phyloP scores from a whole-genome alignment of 1,140 invertebrate genomes.

The Drosophila arawakana region DNA sequence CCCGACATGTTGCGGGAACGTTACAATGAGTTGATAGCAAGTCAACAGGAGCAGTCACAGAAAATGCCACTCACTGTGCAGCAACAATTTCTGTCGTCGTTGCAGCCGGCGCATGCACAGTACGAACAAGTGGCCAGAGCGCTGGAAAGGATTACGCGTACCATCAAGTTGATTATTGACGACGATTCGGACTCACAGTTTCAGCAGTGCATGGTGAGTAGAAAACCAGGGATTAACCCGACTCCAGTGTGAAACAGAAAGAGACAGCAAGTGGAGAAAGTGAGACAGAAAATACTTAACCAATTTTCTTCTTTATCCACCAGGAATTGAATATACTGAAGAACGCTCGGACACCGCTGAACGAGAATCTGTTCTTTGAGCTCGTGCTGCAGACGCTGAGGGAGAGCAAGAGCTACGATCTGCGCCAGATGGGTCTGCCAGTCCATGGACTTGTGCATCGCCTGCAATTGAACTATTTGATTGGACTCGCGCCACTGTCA shows the following conservation, averaged over 20 bases:
- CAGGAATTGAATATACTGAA: conserved; percentile 52
- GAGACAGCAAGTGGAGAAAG: background rate
- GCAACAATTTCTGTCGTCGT: conserved; percentile 36
- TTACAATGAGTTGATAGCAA: background rate
- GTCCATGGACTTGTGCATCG: conserved; percentile 39
- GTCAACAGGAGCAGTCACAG: conserved; percentile 12
- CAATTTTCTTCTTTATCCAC: background rate
- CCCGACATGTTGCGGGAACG: conserved; percentile 19
- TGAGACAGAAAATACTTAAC: background rate
- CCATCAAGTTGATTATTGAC: conserved; percentile 50
- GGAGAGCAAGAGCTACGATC: conserved; percentile 47
- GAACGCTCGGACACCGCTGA: conserved; percentile 11
- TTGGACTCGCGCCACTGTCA: conserved; percentile 43
- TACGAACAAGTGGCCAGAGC: conserved; percentile 35
- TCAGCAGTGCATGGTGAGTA: conserved; percentile 55
- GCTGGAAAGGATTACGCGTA: conserved; percentile 20
- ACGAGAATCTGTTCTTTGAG: conserved; percentile 56
- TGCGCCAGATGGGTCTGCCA: conserved; percentile 46
- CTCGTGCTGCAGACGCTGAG: conserved; percentile 48
- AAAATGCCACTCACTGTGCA: conserved; percentile 6
- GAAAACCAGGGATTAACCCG: background rate
- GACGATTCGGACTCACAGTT: conserved; percentile 43
- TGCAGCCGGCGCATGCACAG: conserved; percentile 52
- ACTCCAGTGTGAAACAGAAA: no score
- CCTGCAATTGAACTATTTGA: conserved; percentile 43